Percentiles rank a stretch among this genome's conserved stretches.
Conservation (phyloP, 2,113 vertebrate species). For the Thryonomys swinderianus region DNA sequence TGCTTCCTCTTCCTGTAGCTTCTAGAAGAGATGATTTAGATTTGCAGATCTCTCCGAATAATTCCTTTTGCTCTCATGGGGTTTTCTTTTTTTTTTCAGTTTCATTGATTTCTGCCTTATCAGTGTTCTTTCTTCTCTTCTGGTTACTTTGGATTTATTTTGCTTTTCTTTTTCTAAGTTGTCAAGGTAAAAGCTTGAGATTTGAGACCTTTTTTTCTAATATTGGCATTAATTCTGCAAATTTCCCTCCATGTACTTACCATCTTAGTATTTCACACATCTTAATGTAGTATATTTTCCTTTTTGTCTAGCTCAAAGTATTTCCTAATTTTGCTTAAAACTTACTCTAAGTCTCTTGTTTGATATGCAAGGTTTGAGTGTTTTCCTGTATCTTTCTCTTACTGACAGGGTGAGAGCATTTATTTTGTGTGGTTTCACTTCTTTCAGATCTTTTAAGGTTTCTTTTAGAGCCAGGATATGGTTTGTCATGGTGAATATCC, state of each 20-base stretch:
- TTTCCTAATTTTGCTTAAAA: slow-evolving; percentile 8
- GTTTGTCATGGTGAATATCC: neutral
- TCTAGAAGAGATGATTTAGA: neutral
- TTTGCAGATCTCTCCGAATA: slow-evolving; percentile 4
- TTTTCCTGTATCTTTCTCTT: neutral
- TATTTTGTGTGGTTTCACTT: neutral
- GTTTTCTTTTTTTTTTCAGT: neutral
- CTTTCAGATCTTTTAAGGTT: neutral
- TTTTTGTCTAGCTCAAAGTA: neutral
- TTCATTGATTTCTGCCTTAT: neutral
- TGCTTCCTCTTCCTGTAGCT: neutral
- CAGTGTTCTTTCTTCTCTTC: neutral
- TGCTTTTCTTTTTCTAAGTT: slow-evolving; percentile 6
- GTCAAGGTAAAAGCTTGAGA: neutral
- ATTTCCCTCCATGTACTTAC: neutral
- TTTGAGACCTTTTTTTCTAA: neutral
- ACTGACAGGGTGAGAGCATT: neutral
- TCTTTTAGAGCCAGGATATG: neutral
- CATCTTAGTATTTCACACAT: neutral
- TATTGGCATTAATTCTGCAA: neutral
- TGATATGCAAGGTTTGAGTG: neutral
- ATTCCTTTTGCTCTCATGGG: neutral
- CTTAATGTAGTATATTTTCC: neutral
- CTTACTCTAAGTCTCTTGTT: neutral
- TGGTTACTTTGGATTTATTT: neutral